Conservation (phyloP, 1,140 invertebrate species). For the Melipona quadrifasciata region DNA sequence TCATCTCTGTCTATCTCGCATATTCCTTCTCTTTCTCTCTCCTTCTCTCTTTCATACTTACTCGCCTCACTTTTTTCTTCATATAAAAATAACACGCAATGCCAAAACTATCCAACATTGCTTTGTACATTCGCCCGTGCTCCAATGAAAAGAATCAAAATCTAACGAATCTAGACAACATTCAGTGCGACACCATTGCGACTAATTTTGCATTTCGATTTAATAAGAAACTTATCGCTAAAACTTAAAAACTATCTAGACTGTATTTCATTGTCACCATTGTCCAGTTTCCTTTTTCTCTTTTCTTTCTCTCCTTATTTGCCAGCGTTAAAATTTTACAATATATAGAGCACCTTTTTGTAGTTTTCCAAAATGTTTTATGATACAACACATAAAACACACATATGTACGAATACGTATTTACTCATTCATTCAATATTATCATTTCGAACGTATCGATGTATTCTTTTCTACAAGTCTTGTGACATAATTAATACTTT, state of each 20-base stretch:
- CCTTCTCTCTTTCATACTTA: no score
- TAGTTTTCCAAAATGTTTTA: slow-evolving; percentile 5
- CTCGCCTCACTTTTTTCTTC: neutral
- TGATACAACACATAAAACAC: neutral
- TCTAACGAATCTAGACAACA: slow-evolving; percentile 70
- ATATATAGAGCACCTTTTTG: neutral
- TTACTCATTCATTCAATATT: neutral
- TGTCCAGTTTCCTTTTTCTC: neutral
- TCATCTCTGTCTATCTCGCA: neutral
- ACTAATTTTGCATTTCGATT: slow-evolving; percentile 32
- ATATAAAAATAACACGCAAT: slow-evolving; percentile 82
- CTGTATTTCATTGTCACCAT: neutral
- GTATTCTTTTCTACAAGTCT: slow-evolving; percentile 11
- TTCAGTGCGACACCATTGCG: slow-evolving; percentile 63
- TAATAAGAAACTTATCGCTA: slow-evolving; percentile 41
- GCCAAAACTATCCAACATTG: slow-evolving; percentile 79
- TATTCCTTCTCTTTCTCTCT: no score
- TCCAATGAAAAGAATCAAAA: slow-evolving; percentile 79
- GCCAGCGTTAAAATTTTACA: neutral
- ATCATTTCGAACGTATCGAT: neutral
- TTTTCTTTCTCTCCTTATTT: neutral
- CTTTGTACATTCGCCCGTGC: slow-evolving; percentile 83
- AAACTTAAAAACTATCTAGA: slow-evolving; percentile 55
- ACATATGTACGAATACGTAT: neutral
- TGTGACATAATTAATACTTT: slow-evolving; percentile 45